Evolutionary conservation across 2,888 invertebrate genomes (phyloP).

Genomic region (Plutella xylostella): DNA sequence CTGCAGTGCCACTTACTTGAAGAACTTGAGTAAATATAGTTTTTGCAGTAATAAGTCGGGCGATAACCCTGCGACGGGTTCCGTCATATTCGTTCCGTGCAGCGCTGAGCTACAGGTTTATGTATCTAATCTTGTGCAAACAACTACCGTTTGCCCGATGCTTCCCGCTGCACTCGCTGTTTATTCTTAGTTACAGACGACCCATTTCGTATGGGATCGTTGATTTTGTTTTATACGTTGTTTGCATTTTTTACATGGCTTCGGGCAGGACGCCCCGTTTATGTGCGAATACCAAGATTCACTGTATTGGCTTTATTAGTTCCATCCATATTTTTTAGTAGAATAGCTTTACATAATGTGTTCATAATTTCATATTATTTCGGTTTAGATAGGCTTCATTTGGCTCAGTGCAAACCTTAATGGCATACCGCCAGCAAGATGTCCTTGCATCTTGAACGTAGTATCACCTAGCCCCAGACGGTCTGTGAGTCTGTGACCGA

Average conservation of each 20-base stretch:
- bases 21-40: no score
- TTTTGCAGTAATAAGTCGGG: constrained; percentile 14
- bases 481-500: constrained; percentile 16
- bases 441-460: constrained; percentile 6
- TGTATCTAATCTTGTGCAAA: constrained; percentile 48
- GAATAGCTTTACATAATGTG: no score
- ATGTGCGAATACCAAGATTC: no score
- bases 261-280: no score
- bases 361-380: no score
- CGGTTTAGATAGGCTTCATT: no score
- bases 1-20: no score
- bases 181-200: constrained; percentile 42
- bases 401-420: no score
- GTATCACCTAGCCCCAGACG: constrained; percentile 5
- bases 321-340: no score
- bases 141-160: constrained; percentile 28
- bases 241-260: no score
- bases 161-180: constrained; percentile 33
- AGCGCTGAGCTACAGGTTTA: constrained; percentile 33
- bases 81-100: constrained; percentile 24
- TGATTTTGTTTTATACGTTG: constrained; percentile 36
- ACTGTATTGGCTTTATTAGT: no score
- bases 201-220: constrained; percentile 29
- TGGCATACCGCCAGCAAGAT: background rate
- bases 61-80: constrained; percentile 13